phyloP scores from a whole-genome alignment of 2,888 invertebrate genomes.

The Thera britannica region DNA sequence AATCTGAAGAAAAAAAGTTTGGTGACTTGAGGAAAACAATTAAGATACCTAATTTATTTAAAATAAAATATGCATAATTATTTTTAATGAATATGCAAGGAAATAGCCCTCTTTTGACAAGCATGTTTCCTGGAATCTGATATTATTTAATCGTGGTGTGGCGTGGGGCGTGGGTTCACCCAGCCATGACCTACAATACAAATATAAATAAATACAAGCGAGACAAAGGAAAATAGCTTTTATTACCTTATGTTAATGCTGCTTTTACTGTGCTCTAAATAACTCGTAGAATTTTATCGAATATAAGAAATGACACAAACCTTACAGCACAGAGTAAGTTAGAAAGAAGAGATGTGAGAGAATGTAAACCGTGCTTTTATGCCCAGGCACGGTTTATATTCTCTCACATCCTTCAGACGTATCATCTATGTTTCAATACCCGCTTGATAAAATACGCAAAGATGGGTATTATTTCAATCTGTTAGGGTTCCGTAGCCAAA shows the following conservation, averaged over 20 bases:
- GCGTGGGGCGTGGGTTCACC: slow-evolving; percentile 42
- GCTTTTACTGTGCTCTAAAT: slow-evolving; percentile 5
- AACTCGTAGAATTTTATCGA: slow-evolving; percentile 1
- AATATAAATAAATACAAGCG: slow-evolving; percentile 46
- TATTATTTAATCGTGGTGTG: slow-evolving; percentile 37
- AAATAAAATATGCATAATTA: background rate
- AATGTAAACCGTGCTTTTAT: too few species aligned
- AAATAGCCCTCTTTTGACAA: slow-evolving; percentile 17
- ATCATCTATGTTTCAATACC: too few species aligned
- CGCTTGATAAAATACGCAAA: too few species aligned
- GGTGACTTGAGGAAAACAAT: too few species aligned
- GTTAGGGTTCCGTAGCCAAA: too few species aligned
- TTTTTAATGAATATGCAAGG: background rate
- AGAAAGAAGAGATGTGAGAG: too few species aligned
- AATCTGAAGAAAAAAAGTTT: too few species aligned
- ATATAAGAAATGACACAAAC: background rate
- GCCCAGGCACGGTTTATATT: too few species aligned
- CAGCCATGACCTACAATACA: slow-evolving; percentile 54
- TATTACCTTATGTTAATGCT: background rate
- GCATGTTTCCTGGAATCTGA: slow-evolving; percentile 46
- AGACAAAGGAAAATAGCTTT: slow-evolving; percentile 7
- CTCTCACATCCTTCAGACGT: too few species aligned
- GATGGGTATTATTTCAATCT: too few species aligned
- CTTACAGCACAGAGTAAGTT: too few species aligned
- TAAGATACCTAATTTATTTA: background rate